Conservation (phyloP, 2,888 invertebrate genomes). For the Meandrusa payeni region DNA sequence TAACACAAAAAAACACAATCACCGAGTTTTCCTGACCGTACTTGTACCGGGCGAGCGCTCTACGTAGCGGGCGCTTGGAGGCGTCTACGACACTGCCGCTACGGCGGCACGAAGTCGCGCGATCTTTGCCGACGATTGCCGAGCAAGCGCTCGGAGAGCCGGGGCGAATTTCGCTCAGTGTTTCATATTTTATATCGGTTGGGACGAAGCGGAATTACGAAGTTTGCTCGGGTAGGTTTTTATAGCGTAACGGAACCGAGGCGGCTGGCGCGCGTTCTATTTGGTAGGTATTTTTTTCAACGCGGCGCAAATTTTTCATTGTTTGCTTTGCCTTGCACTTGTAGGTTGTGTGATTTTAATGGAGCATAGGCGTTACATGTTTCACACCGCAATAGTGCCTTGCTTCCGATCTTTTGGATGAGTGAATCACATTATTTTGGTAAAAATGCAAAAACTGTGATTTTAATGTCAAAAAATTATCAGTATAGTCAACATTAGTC, state of each 20-base stretch:
- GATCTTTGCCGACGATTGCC: conserved; percentile 36
- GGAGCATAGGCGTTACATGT: conserved; percentile 43
- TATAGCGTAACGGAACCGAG: conserved; percentile 61
- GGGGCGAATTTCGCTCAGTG: conserved; percentile 69
- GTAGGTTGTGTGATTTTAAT: conserved; percentile 66
- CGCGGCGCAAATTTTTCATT: conserved; percentile 61
- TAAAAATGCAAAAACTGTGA: too few species aligned
- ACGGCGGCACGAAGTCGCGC: conserved; percentile 57
- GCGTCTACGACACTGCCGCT: conserved; percentile 69
- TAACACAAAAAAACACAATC: conserved; percentile 55
- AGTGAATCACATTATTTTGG: background rate
- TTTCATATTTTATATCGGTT: conserved; percentile 79
- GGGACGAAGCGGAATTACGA: conserved; percentile 71
- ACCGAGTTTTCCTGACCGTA: conserved; percentile 47
- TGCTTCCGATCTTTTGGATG: conserved; percentile 3
- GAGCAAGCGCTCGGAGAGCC: conserved; percentile 50
- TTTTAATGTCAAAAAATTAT: too few species aligned
- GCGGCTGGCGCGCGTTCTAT: conserved; percentile 60
- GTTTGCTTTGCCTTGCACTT: conserved; percentile 58
- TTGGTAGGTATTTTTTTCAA: conserved; percentile 63
- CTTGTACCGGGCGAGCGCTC: conserved; percentile 29
- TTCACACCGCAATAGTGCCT: conserved; percentile 41
- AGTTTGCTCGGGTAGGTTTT: conserved; percentile 76
- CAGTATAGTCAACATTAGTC: too few species aligned
- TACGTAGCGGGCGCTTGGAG: conserved; percentile 47